These are phyloP conservation scores for Tiliacea aurago DNA, from an alignment of 2,888 invertebrate species.

Conservation along the genomic window DNA sequence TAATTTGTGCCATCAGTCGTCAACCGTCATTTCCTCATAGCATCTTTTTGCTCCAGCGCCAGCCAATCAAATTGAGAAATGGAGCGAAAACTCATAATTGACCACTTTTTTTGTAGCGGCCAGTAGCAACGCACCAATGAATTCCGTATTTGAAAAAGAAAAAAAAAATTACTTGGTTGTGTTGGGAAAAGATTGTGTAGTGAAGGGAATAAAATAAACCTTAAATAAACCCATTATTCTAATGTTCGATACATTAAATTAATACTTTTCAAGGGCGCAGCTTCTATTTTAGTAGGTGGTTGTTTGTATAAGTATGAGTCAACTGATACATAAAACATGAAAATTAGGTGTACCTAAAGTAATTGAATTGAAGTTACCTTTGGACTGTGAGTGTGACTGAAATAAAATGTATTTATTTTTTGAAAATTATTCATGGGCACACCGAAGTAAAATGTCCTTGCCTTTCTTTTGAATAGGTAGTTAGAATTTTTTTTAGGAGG, in stretches of 20 bases:
- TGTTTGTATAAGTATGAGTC: neutral
- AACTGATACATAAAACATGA: conserved; percentile 5
- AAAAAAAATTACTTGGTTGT: conserved; percentile 55
- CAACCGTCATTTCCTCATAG: conserved; percentile 79
- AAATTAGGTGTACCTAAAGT: neutral
- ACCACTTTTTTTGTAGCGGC: conserved; percentile 71
- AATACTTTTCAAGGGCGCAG: neutral
- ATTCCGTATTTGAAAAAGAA: conserved; percentile 74
- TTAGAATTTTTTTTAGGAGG: neutral
- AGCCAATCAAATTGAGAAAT: conserved; percentile 81
- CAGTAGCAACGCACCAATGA: conserved; percentile 58
- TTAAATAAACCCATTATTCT: conserved; percentile 24
- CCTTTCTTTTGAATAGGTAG: neutral
- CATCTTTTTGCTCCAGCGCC: conserved; percentile 74
- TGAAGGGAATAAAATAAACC: conserved; percentile 6
- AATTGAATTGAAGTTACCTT: conserved; percentile 28
- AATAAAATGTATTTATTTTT: neutral
- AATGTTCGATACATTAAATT: no score
- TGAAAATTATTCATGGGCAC: conserved; percentile 11
- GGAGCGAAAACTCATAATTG: conserved; percentile 83
- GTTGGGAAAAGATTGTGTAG: conserved; percentile 10
- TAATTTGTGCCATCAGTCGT: conserved; percentile 74
- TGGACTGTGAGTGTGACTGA: conserved; percentile 12
- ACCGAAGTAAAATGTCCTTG: neutral
- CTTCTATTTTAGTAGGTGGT: conserved; percentile 16